Base-by-base conservation (phyloP, 2,888 invertebrate species). In the Eupsilia transversa region DNA sequence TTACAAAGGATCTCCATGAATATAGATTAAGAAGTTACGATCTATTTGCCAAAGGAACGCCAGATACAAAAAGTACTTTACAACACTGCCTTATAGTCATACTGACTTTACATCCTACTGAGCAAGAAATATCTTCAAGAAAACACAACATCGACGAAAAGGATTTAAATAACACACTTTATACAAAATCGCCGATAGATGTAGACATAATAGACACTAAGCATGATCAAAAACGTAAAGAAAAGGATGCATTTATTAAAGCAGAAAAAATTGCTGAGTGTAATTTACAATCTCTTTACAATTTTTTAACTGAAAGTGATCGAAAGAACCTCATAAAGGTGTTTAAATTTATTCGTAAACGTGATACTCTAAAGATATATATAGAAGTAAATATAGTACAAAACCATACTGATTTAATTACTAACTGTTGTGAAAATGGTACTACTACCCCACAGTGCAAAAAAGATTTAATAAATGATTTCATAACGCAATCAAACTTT, bases 191-290 rank as follows among this genome's bases (percentile, higher is more conserved):
- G 5, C 81, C 88, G 2, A 87, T 95, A 60, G 92, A 94, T 64
- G 93, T 96, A 76, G 93, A 95, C 84, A 90, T 96, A 30, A 92
- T 94, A 56, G 92, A 93, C 79, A 86, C 90, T 4, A 91, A 84
- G 52, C 89, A 88, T 81, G 87, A 89, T 77, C 78, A 81, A 35
- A 80, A 79, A 38, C 75, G 63, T n/a, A 79, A 83, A 74, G 80
- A 83, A 63, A 89, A 78, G n/a, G 77, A 88, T 46, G 79, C 83
- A 65, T 76, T 67, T 41, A 9, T 71, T 4, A 85, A 80, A 52
- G 46, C 80, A 3, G 77, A 77, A 12, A 64, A 38, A 27, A 85
- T 87, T 5, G 82, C 84, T 33, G 89, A 89, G 35, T 96, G 96
- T 80, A 87, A 92, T 69, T 82, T 95, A 46, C 84, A 87, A 77